Evolutionary conservation across 1,140 invertebrate genomes (phyloP).

Genomic region (Alviniconcha marisindica): DNA sequence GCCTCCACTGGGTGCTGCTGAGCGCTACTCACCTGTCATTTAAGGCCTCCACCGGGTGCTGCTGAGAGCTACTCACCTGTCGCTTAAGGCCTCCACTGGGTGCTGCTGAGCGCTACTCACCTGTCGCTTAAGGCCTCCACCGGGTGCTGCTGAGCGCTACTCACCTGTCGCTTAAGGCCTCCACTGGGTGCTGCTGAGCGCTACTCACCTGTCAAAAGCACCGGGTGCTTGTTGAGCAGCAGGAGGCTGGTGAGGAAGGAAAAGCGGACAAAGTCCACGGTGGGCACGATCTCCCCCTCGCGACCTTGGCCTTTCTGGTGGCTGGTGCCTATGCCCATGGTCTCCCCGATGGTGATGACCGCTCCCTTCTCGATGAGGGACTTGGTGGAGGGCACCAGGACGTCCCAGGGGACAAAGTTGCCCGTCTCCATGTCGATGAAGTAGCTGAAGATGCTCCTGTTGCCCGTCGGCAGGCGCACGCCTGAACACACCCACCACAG

Average conservation of each 20-base stretch:
- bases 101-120: no score
- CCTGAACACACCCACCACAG: no score
- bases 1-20: no score
- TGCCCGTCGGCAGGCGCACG: conserved; percentile 74
- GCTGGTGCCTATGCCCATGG: conserved; percentile 65
- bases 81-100: no score
- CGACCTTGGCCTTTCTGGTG: conserved; percentile 61
- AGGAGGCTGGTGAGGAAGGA: conserved; percentile 73
- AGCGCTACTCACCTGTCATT: no score
- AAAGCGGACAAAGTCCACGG: conserved; percentile 74
- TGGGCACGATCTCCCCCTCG: conserved; percentile 70
- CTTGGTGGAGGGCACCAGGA: conserved; percentile 72
- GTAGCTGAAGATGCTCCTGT: conserved; percentile 73
- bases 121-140: no score
- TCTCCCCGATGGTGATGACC: conserved; percentile 73
- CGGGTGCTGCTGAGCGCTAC: no score
- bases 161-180: no score
- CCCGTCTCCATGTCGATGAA: conserved; percentile 75
- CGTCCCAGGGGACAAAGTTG: conserved; percentile 74
- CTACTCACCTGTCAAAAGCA: conserved; percentile 72
- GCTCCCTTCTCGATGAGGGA: conserved; percentile 74
- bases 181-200: no score
- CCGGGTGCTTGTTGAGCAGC: conserved; percentile 71
- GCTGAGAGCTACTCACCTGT: no score
- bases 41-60: no score